phyloP scores from a whole-genome alignment of 1,140 invertebrate species.

The Brachionus rubens region DNA sequence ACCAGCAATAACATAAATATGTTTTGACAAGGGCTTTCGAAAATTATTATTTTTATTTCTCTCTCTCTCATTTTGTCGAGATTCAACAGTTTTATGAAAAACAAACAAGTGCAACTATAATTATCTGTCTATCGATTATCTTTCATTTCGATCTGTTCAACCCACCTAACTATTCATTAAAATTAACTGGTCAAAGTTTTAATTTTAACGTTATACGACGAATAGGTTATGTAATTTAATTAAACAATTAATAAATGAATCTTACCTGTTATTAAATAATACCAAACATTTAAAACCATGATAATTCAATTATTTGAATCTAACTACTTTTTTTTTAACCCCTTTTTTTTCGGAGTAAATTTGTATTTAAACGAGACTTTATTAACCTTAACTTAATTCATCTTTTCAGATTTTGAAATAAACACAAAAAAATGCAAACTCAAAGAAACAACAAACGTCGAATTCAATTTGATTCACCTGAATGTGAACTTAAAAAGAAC shows the following conservation, averaged over 20 bases:
- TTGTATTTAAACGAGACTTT: too few species aligned
- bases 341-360: too few species aligned
- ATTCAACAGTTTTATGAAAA: too few species aligned
- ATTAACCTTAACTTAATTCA: too few species aligned
- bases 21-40: too few species aligned
- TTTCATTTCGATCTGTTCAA: too few species aligned
- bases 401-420: neutral
- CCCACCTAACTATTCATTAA: too few species aligned
- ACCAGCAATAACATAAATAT: too few species aligned
- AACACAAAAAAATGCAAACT: neutral
- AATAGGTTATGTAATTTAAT: conserved; percentile 22
- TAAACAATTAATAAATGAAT: conserved; percentile 15
- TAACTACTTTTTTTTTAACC: neutral
- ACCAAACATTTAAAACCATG: conserved; percentile 21
- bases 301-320: conserved; percentile 3
- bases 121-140: too few species aligned
- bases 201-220: neutral
- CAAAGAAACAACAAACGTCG: neutral
- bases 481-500: neutral
- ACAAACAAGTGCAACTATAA: too few species aligned
- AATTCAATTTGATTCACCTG: conserved; percentile 2
- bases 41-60: neutral
- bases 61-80: too few species aligned
- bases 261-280: conserved; percentile 3
- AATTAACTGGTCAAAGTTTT: too few species aligned